Base-by-base conservation (phyloP, 2,888 invertebrate species). In the Tenodera sinensis region DNA sequence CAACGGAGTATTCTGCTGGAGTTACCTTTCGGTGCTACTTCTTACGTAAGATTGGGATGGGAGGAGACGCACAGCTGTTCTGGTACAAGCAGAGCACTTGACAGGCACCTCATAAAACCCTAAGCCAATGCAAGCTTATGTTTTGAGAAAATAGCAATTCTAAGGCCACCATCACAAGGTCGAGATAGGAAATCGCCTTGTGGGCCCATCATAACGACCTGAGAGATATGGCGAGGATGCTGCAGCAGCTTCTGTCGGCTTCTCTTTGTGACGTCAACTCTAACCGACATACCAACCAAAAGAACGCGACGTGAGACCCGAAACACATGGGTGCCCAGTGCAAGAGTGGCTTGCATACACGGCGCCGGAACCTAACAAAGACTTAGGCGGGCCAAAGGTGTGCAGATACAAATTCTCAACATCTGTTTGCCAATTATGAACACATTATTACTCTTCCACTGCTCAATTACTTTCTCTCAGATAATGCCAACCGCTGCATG, bases 231-330 rank as follows among this genome's bases (percentile, higher is more conserved):
- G 54, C 54, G 54, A 28, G 81, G 85, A 85, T 42, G 30, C 47
- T 85, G 85, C 85, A 27, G 47, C 47, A 85, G 86, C 71, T 54
- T 42, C 86, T 86, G 86, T 86, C 86, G 86, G 86, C 86, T 86
- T 86, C 54, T 81, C 86, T 86, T 86, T 86, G 86, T 86, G 86
- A 86, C 86, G 86, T 86, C 86, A 86, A 86, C 81, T 28, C 81
- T 28, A 86, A 71, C 86, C 30, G 30, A 86, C 86, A 86, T 86
- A 86, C 86, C 86, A 86, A 71, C 86, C 54, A 86, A 71, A 71
- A 71, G 54, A 71, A 71, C 54, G 54, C 54, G 54, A 71, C 54
- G 54, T 71, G 54, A 71, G 54, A 71, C 54, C 54, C 86, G 81
- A 81, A 86, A 86, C 85, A 86, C 54, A 71, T 28, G 27, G 71